Base-by-base conservation (phyloP, 2,797 vertebrate species). In the Poecilia gillii region DNA sequence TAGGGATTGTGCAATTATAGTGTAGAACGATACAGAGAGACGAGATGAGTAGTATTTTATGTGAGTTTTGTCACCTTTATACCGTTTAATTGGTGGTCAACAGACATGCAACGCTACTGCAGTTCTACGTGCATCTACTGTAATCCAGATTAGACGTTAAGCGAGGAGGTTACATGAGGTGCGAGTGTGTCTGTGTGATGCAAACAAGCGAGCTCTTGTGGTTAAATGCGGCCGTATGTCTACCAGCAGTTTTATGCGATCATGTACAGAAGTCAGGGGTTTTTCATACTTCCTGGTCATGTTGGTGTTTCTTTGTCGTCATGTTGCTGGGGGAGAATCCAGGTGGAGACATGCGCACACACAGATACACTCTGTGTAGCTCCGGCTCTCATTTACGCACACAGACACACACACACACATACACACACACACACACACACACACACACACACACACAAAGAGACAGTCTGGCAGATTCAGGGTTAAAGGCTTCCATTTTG, bases 401-500 rank as follows among this genome's bases (percentile, higher is more conserved):
- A 6, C 78, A 47, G 55, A 8, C 77, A 43, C 77, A 5, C 33
- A n/a, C 31, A 43, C 83, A 33, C 74, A 53, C 74, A 82, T 82
- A 79, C 73, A 79, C 70, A 80, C 81, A 86, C 82, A 76, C 74
- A 80, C 74, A 77, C 75, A 73, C 74, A 77, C 80, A 81, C 77
- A 80, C 49, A 49, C 64, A 49, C 55, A 47, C 75, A 81, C 74
- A 81, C 86, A 82, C 90, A 81, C 79, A 66, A 45, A 71, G 39
- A 93, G 51, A 76, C 88, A 76, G 81, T 89, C 92, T 90, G 92
- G 96, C 94, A 95, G 90, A 94, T 92, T 91, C 92, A 95, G 95
- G 93, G 96, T 96, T 96, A 96, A 96, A 93, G 92, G 92, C 96
- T 94, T 96, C 95, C 96, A 96, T 96, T 96, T 96, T 96, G 96